Base-by-base conservation (phyloP, 1,140 invertebrate species). In the Galendromus occidentalis region DNA sequence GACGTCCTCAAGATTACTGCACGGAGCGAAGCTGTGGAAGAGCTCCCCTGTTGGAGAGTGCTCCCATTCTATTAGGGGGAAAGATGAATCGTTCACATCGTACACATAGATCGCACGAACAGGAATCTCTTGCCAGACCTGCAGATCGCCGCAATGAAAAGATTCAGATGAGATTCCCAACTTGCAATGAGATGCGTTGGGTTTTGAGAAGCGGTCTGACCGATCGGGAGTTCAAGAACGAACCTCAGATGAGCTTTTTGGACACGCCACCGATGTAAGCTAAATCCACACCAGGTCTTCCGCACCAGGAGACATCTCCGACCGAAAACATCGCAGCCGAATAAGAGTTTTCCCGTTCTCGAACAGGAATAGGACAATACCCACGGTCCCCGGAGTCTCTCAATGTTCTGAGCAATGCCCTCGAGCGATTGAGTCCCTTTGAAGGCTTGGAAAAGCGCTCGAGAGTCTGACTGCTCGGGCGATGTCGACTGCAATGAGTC, bases 261-360 rank as follows among this genome's bases (percentile, higher is more conserved):
- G 14, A 59, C 14, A 59, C 14, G 51, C 51, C 51, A 59, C 51
- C n/a, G 51, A 59, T 33, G 51, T 59, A n/a, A 59, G 51, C 22
- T 59, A 25, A 59, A 59, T 25, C 51, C 51, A 59, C 51, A 59
- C n/a, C 25, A 14, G 25, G 51, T 59, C 33, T 25, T 25, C 33
- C 20, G 12, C 4, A 59, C 25, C 25, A 59, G 51, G 33, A 59
- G 51, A 22, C 51, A 59, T 59, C 22, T 17, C 25, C 51, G 25
- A 9, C 51, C 51, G 33, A 59, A 59, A 2, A 59, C 25, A 25
- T 59, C 51, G 2, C 51, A 17, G 33, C 51, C 51, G 9, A 59
- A 20, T 17, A 29, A 22, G 14, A 59, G 25, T 59, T 59, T 59
- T 5, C 25, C 25, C 33, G 51, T 29, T 25, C 22, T 59, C 22